phyloP scores from a whole-genome alignment of 2,113 vertebrate species.

The Chascanopsetta lugubris region DNA sequence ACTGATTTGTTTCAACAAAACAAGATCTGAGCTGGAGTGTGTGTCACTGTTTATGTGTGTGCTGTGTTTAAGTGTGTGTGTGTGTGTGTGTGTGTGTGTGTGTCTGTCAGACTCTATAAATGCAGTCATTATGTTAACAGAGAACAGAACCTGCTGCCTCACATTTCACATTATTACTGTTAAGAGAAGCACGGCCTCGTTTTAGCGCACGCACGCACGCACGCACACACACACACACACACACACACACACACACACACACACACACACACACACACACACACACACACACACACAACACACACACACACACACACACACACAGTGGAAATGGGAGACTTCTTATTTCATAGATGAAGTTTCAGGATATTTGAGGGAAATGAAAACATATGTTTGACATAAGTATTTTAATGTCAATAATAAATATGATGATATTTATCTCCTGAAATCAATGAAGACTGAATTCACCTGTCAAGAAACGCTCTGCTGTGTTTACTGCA shows the following conservation, averaged over 20 bases:
- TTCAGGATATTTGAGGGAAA: no score
- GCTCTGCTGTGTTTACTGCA: no score
- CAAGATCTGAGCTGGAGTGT: no score
- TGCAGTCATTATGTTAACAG: slow-evolving; percentile 64
- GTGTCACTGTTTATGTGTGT: slow-evolving; percentile 2
- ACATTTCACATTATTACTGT: slow-evolving; percentile 72
- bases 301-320: background rate
- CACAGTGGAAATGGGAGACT: background rate
- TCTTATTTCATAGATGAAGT: no score
- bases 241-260: slow-evolving; percentile 15
- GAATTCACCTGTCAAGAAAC: no score
- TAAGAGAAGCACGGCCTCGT: slow-evolving; percentile 50
- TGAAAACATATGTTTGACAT: no score
- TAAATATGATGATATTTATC: no score
- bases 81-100: slow-evolving; percentile 18
- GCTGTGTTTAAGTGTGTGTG: slow-evolving; percentile 17
- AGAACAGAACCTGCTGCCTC: slow-evolving; percentile 68
- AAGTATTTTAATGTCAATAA: no score
- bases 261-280: background rate
- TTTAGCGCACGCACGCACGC: slow-evolving; percentile 10
- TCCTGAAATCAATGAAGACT: no score
- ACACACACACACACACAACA: slow-evolving; percentile 11
- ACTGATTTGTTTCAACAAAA: no score
- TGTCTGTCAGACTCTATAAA: slow-evolving; percentile 62
- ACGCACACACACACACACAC: slow-evolving; percentile 14